Conservation (phyloP, 2,113 vertebrate genomes). For the Syngnathus floridae region DNA sequence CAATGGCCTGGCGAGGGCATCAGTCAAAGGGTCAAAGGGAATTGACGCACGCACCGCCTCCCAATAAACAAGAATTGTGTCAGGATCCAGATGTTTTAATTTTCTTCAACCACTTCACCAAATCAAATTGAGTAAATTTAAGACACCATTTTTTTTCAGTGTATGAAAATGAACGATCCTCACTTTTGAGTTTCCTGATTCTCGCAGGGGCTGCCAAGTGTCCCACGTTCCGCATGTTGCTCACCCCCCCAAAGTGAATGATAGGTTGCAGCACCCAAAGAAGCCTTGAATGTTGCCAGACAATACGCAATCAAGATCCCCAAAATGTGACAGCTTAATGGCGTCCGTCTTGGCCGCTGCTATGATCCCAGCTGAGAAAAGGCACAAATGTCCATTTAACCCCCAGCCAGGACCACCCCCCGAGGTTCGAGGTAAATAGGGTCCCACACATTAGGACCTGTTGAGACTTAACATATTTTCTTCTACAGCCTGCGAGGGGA, state of each 20-base stretch:
- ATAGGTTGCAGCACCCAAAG: slow-evolving; percentile 15
- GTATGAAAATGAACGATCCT: neutral
- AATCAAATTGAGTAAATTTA: too few relatives aligned
- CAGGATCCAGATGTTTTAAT: neutral
- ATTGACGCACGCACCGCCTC: too few relatives aligned
- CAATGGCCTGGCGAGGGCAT: slow-evolving; percentile 34
- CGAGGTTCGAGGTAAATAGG: slow-evolving; percentile 52
- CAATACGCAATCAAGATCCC: slow-evolving; percentile 65
- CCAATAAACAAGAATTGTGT: neutral
- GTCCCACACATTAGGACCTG: slow-evolving; percentile 66
- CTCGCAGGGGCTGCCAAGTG: neutral
- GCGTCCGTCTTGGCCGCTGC: slow-evolving; percentile 62
- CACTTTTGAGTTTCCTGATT: neutral
- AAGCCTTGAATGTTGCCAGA: slow-evolving; percentile 59
- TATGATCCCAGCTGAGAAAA: slow-evolving; percentile 48
- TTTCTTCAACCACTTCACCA: too few relatives aligned
- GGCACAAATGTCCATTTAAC: slow-evolving; percentile 54
- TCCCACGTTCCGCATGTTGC: neutral
- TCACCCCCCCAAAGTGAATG: slow-evolving; percentile 6
- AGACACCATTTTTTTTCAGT: too few relatives aligned
- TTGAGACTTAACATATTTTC: slow-evolving; percentile 78
- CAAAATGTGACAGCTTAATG: slow-evolving; percentile 65
- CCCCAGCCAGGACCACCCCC: slow-evolving; percentile 73
- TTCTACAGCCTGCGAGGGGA: slow-evolving; percentile 68
- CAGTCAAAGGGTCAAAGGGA: neutral